These are phyloP conservation scores for Phalacrocorax pelagicus DNA, from an alignment of 2,113 vertebrate species.

Conservation along the genomic window DNA sequence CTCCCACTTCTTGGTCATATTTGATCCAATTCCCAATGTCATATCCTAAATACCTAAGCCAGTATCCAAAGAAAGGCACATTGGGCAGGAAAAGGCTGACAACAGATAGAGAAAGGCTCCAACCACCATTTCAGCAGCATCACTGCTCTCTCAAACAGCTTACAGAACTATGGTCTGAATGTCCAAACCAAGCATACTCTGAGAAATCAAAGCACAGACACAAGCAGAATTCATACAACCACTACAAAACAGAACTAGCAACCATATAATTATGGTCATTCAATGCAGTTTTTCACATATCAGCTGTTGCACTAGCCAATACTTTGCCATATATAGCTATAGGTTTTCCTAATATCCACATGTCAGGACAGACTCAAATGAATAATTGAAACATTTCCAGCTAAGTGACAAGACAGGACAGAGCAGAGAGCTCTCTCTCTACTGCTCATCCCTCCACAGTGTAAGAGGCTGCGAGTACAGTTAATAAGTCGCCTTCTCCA, in stretches of 20 bases:
- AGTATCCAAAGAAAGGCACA: not conserved
- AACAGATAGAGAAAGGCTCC: not conserved
- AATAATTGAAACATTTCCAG: not conserved
- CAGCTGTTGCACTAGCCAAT: not conserved
- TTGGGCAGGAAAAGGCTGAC: not conserved
- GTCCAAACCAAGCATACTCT: not conserved
- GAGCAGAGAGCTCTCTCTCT: not conserved
- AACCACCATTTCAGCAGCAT: not conserved
- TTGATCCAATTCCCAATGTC: not conserved
- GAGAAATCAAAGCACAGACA: not conserved
- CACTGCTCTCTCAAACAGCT: rapidly evolving
- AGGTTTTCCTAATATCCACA: not conserved
- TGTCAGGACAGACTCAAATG: not conserved
- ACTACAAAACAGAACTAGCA: not conserved
- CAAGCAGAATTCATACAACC: rapidly evolving
- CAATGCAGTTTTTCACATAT: not conserved
- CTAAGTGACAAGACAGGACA: not conserved
- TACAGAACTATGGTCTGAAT: not conserved
- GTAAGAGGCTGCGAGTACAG: not conserved
- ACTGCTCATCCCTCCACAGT: not conserved
- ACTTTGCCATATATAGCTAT: not conserved
- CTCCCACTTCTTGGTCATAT: not conserved
- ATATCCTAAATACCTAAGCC: not conserved
- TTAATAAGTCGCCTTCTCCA: not conserved
- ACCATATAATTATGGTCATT: not conserved